A percentile compares a stretch with the other conserved stretches of the same genome.
phyloP scores from a whole-genome alignment of 2,888 invertebrate species.

The Leptinotarsa tumamoca region DNA sequence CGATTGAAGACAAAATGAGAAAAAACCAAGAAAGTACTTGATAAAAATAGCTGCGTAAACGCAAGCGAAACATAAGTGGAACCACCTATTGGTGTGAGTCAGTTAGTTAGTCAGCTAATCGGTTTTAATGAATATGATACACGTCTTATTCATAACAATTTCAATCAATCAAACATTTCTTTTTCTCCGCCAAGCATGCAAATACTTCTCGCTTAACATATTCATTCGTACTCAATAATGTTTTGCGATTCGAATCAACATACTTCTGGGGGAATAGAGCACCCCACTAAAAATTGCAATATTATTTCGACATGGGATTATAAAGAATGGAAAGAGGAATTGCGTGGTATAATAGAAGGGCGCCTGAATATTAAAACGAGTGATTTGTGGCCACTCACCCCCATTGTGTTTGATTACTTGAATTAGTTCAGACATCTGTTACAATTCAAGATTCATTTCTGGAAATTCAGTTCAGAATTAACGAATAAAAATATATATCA shows the following conservation, averaged over 20 bases:
- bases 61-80: too few relatives aligned
- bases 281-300: constrained; percentile 41
- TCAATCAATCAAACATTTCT: too few relatives aligned
- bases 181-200: not conserved
- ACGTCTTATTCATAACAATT: too few relatives aligned
- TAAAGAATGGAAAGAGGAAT: constrained; percentile 44
- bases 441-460: constrained; percentile 3
- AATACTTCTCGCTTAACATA: not conserved
- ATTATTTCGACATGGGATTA: constrained; percentile 50
- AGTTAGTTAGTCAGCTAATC: too few relatives aligned
- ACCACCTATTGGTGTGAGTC: too few relatives aligned
- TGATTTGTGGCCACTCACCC: constrained; percentile 58
- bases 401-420: constrained; percentile 41
- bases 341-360: constrained; percentile 36
- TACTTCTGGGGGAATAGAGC: constrained; percentile 32
- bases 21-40: too few relatives aligned
- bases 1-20: too few relatives aligned
- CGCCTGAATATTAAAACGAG: constrained; percentile 56
- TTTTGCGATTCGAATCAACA: not conserved
- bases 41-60: too few relatives aligned
- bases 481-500: too few relatives aligned
- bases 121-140: too few relatives aligned
- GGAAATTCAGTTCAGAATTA: not conserved
- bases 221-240: not conserved
- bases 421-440: constrained; percentile 26